Evolutionary conservation across 1,140 invertebrate species (phyloP), one percentile per base, ranked within the genome.

Genomic region (Ericerus pela): DNA sequence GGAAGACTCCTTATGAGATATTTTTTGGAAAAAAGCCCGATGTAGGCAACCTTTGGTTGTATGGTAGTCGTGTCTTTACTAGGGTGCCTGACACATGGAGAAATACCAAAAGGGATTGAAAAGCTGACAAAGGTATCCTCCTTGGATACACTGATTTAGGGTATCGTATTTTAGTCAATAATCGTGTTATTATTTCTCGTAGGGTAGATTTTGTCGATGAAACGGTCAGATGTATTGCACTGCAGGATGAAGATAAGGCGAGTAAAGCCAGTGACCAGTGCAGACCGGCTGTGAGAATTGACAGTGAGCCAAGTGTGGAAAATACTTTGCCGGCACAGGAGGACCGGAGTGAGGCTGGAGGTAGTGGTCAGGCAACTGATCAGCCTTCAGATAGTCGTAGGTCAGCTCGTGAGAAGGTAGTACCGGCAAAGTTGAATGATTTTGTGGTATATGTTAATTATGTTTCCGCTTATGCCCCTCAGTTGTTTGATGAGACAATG

Each of bases 51-150:
- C n/a, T 54, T 4, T 11, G n/a, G 20, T 16, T 36, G 14, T 62
- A 62, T 53, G 60, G 63, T 11, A 62, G 60, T 56, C 59, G 18
- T 59, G 59, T 60, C 4, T 64, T 59, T 58, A 58, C 61, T 1
- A 53, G 59, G 52, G 24, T 60, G n/a, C 62, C 60, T 20, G 61
- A 61, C 51, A 31, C 59, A 33, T 38, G 56, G 26, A 47, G 59
- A 55, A 54, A 16, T 30, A 58, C 57, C 0, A 64, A 64, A 54
- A 62, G 54, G 58, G 59, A 60, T 27, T 10, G 12, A 14, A 53
- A 30, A 53, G 52, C 18, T 30, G 2, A 30, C 2, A 20, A 30
- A 16, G 52, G 52, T 3, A 18, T 53, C 8, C 6, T 41, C 5
- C 14, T 41, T 16, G 37, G 37, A 4, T 41, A 41, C 37, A 18